These are phyloP conservation scores for Botia almorhae DNA, from an alignment of 2,797 vertebrate species.

Conservation along the genomic window DNA sequence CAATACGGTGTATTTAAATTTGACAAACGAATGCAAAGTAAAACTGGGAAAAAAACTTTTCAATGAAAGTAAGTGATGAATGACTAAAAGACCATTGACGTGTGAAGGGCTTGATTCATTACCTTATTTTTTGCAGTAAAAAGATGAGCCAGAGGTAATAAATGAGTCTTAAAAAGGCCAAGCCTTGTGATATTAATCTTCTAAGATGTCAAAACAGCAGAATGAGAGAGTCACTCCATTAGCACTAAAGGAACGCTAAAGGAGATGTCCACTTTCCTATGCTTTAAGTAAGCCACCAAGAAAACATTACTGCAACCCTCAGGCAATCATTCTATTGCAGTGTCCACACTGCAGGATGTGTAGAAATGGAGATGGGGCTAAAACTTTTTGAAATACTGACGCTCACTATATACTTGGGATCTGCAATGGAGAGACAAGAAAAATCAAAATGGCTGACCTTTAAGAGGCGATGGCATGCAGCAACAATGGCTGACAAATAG, in stretches of 20 bases:
- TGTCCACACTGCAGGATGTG: constrained; percentile 35
- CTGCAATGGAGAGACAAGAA: constrained; percentile 47
- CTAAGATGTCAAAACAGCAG: constrained; percentile 57
- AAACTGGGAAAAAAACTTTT: background rate
- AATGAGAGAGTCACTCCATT: constrained; percentile 70
- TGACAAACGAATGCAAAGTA: background rate
- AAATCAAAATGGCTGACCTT: constrained; percentile 56
- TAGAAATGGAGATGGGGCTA: constrained; percentile 26
- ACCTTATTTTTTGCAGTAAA: constrained; percentile 67
- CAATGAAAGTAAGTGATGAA: constrained; percentile 42
- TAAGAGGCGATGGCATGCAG: constrained; percentile 48
- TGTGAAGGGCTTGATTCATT: constrained; percentile 70
- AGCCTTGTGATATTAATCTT: constrained; percentile 74
- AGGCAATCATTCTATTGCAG: constrained; percentile 63
- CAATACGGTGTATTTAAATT: background rate
- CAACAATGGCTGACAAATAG: constrained; percentile 53
- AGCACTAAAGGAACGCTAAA: constrained; percentile 71
- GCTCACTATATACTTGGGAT: constrained; percentile 32
- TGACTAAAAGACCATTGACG: constrained; percentile 53
- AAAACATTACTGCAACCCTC: constrained; percentile 58
- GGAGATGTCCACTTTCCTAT: constrained; percentile 68
- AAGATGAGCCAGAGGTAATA: constrained; percentile 71
- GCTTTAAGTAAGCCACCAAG: constrained; percentile 63
- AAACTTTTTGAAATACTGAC: constrained; percentile 32
- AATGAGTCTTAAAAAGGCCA: constrained; percentile 72